Conservation (phyloP, 2,797 vertebrate genomes). For the Sebastes iracundus region DNA sequence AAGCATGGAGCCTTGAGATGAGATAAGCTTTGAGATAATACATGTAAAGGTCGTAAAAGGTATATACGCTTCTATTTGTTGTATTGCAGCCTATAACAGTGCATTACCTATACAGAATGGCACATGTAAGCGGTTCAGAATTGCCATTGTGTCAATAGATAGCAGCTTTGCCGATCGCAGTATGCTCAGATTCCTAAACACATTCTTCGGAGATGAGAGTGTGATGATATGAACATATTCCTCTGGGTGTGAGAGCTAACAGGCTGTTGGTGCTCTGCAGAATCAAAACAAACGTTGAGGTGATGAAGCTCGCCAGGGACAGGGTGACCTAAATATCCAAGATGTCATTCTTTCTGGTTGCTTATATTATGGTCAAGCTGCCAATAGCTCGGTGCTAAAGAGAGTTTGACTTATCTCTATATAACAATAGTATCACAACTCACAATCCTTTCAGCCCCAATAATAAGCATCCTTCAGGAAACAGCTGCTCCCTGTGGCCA, state of each 20-base stretch:
- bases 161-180: slow-evolving; percentile 62
- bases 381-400: slow-evolving; percentile 62
- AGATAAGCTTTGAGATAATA: slow-evolving; percentile 59
- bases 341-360: slow-evolving; percentile 24
- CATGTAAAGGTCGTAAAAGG: slow-evolving; percentile 54
- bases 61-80: slow-evolving; percentile 69
- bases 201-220: slow-evolving; percentile 26
- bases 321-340: slow-evolving; percentile 13
- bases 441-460: neutral
- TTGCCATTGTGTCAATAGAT: slow-evolving; percentile 63
- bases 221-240: slow-evolving; percentile 15
- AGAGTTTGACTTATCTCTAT: slow-evolving; percentile 18
- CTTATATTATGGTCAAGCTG: slow-evolving; percentile 42
- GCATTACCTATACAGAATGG: slow-evolving; percentile 63
- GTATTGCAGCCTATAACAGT: slow-evolving; percentile 65
- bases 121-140: slow-evolving; percentile 54
- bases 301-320: slow-evolving; percentile 18
- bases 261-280: slow-evolving; percentile 34
- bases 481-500: slow-evolving; percentile 24
- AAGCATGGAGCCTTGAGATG: slow-evolving; percentile 63
- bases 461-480: slow-evolving; percentile 45
- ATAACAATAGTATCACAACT: neutral
- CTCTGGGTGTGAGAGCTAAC: slow-evolving; percentile 30
- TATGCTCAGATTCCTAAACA: slow-evolving; percentile 50
- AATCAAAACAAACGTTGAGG: slow-evolving; percentile 22